A percentile compares a stretch with the other conserved stretches of the same genome.
These are phyloP conservation scores for Plodia interpunctella DNA, from an alignment of 1,140 invertebrate genomes.

Conservation along the genomic window DNA sequence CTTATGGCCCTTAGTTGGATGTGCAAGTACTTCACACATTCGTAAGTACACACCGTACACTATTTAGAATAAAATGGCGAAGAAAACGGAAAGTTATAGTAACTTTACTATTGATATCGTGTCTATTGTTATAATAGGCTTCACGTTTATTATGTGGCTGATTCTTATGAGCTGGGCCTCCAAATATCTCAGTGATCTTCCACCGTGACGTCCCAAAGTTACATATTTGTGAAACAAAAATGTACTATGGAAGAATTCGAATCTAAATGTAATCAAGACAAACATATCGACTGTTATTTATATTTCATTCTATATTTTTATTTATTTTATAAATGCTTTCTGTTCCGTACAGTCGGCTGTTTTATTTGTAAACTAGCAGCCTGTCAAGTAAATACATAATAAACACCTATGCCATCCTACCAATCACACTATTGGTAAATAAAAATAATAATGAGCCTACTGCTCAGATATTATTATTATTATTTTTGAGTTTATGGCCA, in stretches of 20 bases:
- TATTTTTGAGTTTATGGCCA: too few relatives aligned
- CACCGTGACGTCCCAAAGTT: not conserved
- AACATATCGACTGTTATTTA: not conserved
- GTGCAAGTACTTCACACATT: constrained; percentile 51
- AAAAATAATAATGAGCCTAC: too few relatives aligned
- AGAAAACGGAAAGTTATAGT: not conserved
- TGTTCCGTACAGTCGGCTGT: too few relatives aligned
- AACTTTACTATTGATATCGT: constrained; percentile 13
- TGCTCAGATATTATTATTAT: too few relatives aligned
- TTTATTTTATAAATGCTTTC: not conserved
- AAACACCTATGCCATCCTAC: too few relatives aligned
- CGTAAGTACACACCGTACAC: constrained; percentile 15
- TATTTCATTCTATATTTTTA: not conserved
- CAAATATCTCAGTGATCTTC: constrained; percentile 24
- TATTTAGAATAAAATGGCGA: constrained; percentile 16
- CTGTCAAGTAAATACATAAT: too few relatives aligned
- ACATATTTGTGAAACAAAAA: too few relatives aligned
- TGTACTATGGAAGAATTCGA: not conserved
- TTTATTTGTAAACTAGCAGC: too few relatives aligned
- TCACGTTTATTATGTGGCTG: constrained; percentile 35
- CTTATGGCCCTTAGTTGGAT: constrained; percentile 53
- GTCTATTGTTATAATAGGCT: constrained; percentile 26
- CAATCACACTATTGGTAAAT: too few relatives aligned
- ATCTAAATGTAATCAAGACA: not conserved
- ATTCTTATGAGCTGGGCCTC: constrained; percentile 31